These are phyloP conservation scores for Muntiacus muntjak DNA, from an alignment of 2,113 vertebrate species.

Conservation along the genomic window DNA sequence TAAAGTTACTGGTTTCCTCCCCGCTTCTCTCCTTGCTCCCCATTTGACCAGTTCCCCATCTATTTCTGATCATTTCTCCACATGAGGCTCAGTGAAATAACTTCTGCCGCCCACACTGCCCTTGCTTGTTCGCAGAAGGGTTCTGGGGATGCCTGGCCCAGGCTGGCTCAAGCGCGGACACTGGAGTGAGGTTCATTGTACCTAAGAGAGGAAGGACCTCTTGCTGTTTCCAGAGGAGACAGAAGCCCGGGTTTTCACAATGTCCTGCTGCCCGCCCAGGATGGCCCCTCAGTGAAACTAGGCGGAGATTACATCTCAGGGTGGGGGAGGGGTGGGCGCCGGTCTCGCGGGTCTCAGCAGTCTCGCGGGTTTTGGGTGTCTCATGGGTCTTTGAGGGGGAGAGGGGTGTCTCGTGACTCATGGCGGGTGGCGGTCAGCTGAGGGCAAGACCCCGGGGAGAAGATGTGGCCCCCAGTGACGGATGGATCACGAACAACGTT, in stretches of 20 bases:
- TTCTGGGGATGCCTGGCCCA: neutral
- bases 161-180: too few species aligned
- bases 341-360: neutral
- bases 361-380: neutral
- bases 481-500: neutral
- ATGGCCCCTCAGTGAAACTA: neutral
- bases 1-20: neutral
- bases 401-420: neutral
- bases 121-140: neutral
- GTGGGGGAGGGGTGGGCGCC: neutral
- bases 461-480: fast-evolving
- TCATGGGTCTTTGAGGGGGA: neutral
- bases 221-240: neutral
- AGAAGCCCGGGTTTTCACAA: conserved; percentile 85
- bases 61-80: neutral
- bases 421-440: neutral
- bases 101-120: neutral
- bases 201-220: neutral
- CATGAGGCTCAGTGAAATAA: neutral
- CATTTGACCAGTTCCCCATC: too few species aligned
- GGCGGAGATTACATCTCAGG: too few species aligned
- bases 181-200: too few species aligned
- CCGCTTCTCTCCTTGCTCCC: neutral
- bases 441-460: neutral
- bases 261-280: conserved; percentile 53